Base-by-base conservation (phyloP, 2,888 invertebrate genomes). In the Epirrhoe tristata region DNA sequence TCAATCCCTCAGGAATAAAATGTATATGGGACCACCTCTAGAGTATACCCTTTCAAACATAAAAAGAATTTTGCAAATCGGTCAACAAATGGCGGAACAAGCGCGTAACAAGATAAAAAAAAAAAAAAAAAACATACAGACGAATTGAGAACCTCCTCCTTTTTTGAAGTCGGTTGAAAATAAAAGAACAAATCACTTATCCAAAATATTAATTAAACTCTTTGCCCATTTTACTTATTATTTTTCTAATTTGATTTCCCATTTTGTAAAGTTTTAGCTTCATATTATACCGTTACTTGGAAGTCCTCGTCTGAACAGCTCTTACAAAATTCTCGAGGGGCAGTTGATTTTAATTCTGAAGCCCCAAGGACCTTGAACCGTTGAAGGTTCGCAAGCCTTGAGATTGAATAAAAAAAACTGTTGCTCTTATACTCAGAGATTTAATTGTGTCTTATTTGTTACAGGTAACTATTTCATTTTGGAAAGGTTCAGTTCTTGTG, bases 321-420 rank as follows among this genome's bases (percentile, higher is more conserved):
- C 14, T 48, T 48, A 14, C 14, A 16, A 48, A 43, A 43, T 43
- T 48, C 48, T 48, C 48, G 12, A 48, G 48, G 48, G 48, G 48
- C 48, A 14, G 48, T 48, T 48, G 48, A 6, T 48, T 48, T 48
- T 48, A 48, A 48, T 48, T 4, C 48, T 48, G 48, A 48, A 46
- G 46, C 14, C 6, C 14, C 10, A 14, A 16, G 48, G 48, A 48
- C 48, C 16, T 48, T 16, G 6, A 16, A 16, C 48, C 0, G 48
- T 46, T 46, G 46, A 48, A 48, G 48, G 48, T 48, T 48, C 48
- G 14, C 12, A 48, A 48, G 16, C 48, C 48, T 48, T 14, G 14
- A 48, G 14, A 48, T 48, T 48, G 0, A 48, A 48, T 48, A 24
- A 24, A 24, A 24, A 24, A 24, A 24, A 24, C 24, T 14, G 0